These are phyloP conservation scores for Channa striata DNA, from an alignment of 2,797 vertebrate species.

Conservation along the genomic window DNA sequence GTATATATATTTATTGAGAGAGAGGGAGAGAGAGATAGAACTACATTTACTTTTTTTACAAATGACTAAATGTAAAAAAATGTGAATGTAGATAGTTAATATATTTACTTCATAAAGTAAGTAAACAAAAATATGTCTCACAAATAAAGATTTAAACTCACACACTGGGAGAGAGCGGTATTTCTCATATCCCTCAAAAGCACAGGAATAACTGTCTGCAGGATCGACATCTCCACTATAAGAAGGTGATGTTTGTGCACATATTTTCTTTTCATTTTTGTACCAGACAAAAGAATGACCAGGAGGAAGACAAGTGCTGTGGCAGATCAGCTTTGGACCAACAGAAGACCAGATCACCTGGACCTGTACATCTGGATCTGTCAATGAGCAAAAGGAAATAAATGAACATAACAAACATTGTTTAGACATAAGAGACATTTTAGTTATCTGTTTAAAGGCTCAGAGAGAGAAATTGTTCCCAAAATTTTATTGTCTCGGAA, in stretches of 20 bases:
- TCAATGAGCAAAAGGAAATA: neutral
- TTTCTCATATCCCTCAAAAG: neutral
- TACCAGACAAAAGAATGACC: slow-evolving; percentile 12
- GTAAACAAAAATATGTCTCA: no score
- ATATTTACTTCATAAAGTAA: no score
- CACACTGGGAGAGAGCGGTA: slow-evolving; percentile 10
- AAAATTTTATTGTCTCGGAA: neutral
- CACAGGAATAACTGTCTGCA: slow-evolving; percentile 10
- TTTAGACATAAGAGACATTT: no score
- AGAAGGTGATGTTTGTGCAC: neutral
- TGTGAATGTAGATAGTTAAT: no score
- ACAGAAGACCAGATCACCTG: neutral
- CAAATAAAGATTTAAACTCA: slow-evolving; percentile 8
- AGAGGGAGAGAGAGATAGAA: no score
- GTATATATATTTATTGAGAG: no score
- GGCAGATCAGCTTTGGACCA: slow-evolving; percentile 6
- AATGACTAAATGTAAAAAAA: no score
- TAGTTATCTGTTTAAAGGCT: no score
- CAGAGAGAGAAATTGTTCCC: no score
- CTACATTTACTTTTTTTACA: no score
- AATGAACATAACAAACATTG: no score
- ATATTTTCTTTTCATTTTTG: neutral
- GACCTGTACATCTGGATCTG: slow-evolving; percentile 9
- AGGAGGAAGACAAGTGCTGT: slow-evolving; percentile 13
- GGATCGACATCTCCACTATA: neutral